A percentile compares a stretch with the other conserved stretches of the same genome.
phyloP scores from a whole-genome alignment of 2,797 vertebrate species.

The Cossypha niveicapilla region DNA sequence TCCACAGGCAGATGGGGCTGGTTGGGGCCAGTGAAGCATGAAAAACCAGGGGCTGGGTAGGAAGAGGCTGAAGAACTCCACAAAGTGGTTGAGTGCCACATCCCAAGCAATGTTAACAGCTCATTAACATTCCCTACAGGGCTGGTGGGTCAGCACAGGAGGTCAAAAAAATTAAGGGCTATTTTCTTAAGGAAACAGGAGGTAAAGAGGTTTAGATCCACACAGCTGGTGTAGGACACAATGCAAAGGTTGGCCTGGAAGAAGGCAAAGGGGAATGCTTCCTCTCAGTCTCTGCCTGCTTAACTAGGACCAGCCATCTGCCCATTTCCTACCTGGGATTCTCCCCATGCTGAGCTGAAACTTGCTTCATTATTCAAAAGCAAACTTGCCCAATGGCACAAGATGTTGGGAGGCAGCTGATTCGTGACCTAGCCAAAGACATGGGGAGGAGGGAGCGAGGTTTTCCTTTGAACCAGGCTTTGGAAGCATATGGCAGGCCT shows the following conservation, averaged over 20 bases:
- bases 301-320: constrained; percentile 73
- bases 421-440: constrained; percentile 74
- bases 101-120: constrained; percentile 52
- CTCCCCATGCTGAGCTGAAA: constrained; percentile 72
- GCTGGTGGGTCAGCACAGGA: constrained; percentile 21
- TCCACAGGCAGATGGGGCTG: constrained; percentile 61
- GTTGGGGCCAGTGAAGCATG: constrained; percentile 45
- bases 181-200: constrained; percentile 64
- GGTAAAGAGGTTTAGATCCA: constrained; percentile 9
- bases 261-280: constrained; percentile 55
- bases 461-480: constrained; percentile 65
- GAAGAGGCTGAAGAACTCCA: constrained; percentile 36
- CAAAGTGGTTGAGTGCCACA: constrained; percentile 23
- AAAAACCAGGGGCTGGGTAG: constrained; percentile 9
- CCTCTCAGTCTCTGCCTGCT: constrained; percentile 8
- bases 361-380: constrained; percentile 73
- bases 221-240: constrained; percentile 7
- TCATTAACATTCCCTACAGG: constrained; percentile 59
- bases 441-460: constrained; percentile 49
- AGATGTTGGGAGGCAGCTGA: constrained; percentile 70
- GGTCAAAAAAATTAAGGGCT: constrained; percentile 50
- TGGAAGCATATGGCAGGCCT: constrained; percentile 71
- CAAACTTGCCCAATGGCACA: constrained; percentile 63
- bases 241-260: constrained; percentile 28
- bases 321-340: constrained; percentile 73